Conservation (phyloP, 2,888 invertebrate species). For the Muschampia plurimacula region DNA sequence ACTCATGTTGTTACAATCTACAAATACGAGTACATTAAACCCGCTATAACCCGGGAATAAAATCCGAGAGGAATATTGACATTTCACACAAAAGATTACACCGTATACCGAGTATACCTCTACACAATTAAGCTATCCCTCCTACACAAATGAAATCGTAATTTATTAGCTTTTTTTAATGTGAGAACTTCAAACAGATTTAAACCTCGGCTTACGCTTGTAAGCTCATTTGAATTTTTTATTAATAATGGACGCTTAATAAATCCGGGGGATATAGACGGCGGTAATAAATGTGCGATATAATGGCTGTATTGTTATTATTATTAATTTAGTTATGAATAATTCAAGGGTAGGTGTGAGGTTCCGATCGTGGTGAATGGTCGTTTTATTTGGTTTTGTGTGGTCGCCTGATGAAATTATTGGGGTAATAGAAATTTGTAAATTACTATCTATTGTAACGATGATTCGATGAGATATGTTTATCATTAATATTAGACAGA, state of each 20-base stretch:
- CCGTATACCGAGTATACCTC: slow-evolving; percentile 37
- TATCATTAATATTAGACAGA: background rate
- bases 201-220: slow-evolving; percentile 70
- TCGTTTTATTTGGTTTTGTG: slow-evolving; percentile 19
- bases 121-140: slow-evolving; percentile 53
- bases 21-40: slow-evolving; percentile 20
- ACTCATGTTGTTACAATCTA: slow-evolving; percentile 5
- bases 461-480: slow-evolving; percentile 3
- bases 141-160: slow-evolving; percentile 56
- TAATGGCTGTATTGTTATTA: slow-evolving; percentile 60
- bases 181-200: slow-evolving; percentile 78
- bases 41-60: slow-evolving; percentile 12
- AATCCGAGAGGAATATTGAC: slow-evolving; percentile 55
- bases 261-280: slow-evolving; percentile 56
- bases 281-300: slow-evolving; percentile 25
- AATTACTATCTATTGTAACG: background rate
- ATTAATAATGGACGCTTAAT: slow-evolving; percentile 71
- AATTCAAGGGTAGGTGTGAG: slow-evolving; percentile 63
- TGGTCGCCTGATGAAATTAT: slow-evolving; percentile 23
- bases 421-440: background rate
- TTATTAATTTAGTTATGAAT: slow-evolving; percentile 81
- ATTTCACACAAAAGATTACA: slow-evolving; percentile 64
- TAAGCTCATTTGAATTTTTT: slow-evolving; percentile 83
- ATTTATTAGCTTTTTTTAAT: slow-evolving; percentile 61
- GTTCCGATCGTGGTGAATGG: slow-evolving; percentile 39